Base-by-base conservation (phyloP, 2,888 invertebrate species). In the Oegoconia quadripuncta region DNA sequence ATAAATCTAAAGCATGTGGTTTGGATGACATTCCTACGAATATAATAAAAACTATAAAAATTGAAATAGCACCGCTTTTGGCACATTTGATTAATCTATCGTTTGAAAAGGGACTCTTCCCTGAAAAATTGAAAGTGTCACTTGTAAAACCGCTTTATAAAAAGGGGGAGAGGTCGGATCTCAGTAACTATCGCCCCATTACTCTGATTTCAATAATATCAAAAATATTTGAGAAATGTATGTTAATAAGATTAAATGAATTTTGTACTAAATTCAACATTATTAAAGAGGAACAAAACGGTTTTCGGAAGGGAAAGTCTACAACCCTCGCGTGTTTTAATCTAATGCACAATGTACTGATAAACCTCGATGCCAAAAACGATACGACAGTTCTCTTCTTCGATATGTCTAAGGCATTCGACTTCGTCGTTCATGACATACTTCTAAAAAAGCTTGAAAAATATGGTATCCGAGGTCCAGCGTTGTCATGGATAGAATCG, bases 111-210 rank as follows among this genome's bases (percentile, higher is more conserved):
- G n/a, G n/a, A n/a, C n/a, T 8, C 15, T 41, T 41, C 23, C 41
- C 34, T 4, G 27, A 30, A 15, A 7, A 2, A 9, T 18, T 41
- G 3, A 41, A 41, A 20, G 3, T 12, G 6, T 37, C 41, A 9
- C 29, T 37, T 3, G 26, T 41, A 9, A 34, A 34, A 16, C 41
- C 41, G n/a, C 9, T 40, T 6, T 20, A 18, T 26, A 40, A 40
- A 30, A 30, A 30, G 7, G 32, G 32, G 7, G 28, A 32, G n/a
- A 28, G 20, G 16, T 12, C 18, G 3, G 32, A 41, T 8, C 7
- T 41, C 5, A 14, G 3, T 3, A 28, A 28, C 14, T 28, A 28
- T n/a, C n/a, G 31, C 3, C 31, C 31, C 2, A 31, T 31, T 7
- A 17, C 31, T 17, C 11, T 31, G 9, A 17, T 17, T 4, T 17